Evolutionary conservation across 2,888 invertebrate genomes (phyloP).

Genomic region (Ecdyonurus torrentis): DNA sequence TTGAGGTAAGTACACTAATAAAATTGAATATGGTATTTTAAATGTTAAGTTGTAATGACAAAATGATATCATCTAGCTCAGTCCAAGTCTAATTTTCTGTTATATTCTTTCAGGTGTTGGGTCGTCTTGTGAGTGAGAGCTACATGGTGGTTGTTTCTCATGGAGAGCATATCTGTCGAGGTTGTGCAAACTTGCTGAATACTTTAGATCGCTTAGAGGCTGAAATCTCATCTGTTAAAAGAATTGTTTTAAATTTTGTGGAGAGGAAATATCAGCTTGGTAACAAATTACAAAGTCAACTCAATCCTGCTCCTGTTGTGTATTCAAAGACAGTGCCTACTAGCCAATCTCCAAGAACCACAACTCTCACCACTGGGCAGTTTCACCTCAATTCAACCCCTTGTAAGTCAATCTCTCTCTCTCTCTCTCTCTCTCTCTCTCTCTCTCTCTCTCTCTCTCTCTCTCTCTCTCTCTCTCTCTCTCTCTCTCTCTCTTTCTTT

Average conservation of each 20-base stretch:
- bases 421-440: too few relatives aligned
- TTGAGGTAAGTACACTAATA: slow-evolving; percentile 17
- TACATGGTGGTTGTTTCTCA: slow-evolving; percentile 27
- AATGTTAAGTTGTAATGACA: too few relatives aligned
- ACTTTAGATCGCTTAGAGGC: slow-evolving; percentile 24
- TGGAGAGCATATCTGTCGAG: slow-evolving; percentile 26
- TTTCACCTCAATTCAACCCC: too few relatives aligned
- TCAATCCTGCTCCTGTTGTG: background rate
- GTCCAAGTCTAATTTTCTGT: too few relatives aligned
- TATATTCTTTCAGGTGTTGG: background rate
- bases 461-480: too few relatives aligned
- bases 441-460: too few relatives aligned
- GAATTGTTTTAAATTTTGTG: slow-evolving; percentile 21
- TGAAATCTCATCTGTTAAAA: slow-evolving; percentile 22
- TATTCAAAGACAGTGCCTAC: background rate
- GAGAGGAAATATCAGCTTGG: slow-evolving; percentile 24
- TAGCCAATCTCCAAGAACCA: background rate
- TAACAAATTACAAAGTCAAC: background rate
- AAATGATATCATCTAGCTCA: too few relatives aligned
- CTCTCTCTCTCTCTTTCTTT: too few relatives aligned
- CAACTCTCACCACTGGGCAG: background rate
- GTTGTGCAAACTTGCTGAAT: slow-evolving; percentile 25
- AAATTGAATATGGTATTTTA: too few relatives aligned
- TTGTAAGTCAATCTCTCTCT: too few relatives aligned
- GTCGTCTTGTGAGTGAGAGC: slow-evolving; percentile 14